Conservation (phyloP, 2,888 invertebrate genomes). For the Carpatolechia fugitivella region DNA sequence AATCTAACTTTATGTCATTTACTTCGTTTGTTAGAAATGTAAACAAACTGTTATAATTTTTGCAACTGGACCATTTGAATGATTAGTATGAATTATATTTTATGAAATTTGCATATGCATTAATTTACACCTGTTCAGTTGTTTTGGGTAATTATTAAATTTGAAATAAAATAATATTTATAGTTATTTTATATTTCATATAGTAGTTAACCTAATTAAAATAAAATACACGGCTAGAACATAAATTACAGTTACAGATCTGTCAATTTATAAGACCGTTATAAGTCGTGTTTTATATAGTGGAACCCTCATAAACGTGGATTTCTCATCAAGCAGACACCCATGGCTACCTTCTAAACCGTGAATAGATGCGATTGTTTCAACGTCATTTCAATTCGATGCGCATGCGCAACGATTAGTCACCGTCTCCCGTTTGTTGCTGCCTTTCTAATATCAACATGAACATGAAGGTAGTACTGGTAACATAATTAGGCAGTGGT, state of each 20-base stretch:
- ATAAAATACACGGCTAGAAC: no score
- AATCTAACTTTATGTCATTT: neutral
- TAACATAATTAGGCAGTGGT: no score
- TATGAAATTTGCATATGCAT: no score
- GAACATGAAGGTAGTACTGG: neutral
- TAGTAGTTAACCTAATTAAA: no score
- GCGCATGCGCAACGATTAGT: constrained; percentile 68
- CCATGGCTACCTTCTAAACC: constrained; percentile 52
- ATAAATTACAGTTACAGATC: neutral
- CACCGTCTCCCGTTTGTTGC: constrained; percentile 53
- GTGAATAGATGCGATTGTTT: constrained; percentile 59
- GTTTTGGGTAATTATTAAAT: no score
- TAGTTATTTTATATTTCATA: no score
- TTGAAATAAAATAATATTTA: no score
- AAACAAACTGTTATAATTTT: no score
- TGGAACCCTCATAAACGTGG: neutral
- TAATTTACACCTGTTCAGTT: no score
- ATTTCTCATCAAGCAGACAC: constrained; percentile 29
- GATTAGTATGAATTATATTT: no score
- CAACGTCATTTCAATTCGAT: constrained; percentile 61
- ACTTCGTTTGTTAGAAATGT: no score
- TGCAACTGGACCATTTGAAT: no score
- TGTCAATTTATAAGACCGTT: neutral
- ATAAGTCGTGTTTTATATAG: neutral
- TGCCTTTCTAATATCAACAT: constrained; percentile 64